These are phyloP conservation scores for Hypsibius dujardini DNA, from an alignment of 1,140 invertebrate genomes.

Conservation along the genomic window DNA sequence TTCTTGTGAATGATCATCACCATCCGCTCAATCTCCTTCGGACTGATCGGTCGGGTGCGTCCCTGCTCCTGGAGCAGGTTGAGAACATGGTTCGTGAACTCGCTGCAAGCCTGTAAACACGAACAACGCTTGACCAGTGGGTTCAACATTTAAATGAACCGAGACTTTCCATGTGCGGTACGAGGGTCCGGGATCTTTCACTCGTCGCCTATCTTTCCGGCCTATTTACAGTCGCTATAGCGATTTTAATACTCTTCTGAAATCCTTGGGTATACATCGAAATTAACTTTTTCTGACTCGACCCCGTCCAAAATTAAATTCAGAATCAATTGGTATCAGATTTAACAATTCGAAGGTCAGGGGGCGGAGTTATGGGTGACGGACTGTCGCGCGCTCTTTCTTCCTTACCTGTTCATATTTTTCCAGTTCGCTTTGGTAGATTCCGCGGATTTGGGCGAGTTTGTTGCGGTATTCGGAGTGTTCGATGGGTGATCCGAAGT, in stretches of 20 bases:
- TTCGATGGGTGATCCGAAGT: constrained; percentile 49
- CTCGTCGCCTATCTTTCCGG: too few relatives aligned
- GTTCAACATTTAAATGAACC: background rate
- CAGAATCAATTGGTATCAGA: too few relatives aligned
- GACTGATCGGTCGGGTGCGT: constrained; percentile 80
- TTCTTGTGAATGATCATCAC: constrained; percentile 99
- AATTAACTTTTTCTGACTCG: too few relatives aligned
- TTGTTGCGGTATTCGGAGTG: constrained; percentile 98
- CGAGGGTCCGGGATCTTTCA: background rate
- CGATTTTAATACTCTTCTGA: too few relatives aligned
- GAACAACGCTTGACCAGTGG: background rate
- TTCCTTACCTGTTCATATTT: constrained; percentile 79
- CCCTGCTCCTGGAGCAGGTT: constrained; percentile 92
- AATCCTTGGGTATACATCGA: too few relatives aligned
- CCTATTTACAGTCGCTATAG: too few relatives aligned
- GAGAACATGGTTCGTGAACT: constrained; percentile 99
- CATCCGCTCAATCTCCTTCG: constrained; percentile 97
- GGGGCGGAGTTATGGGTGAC: background rate
- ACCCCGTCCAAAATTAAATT: too few relatives aligned
- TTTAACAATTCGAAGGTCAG: background rate
- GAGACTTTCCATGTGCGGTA: background rate
- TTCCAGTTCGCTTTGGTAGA: constrained; percentile 96
- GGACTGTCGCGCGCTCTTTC: background rate
- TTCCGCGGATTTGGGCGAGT: constrained; percentile 93
- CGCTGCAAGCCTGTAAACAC: constrained; percentile 67